Conservation (phyloP, 2,888 invertebrate species). For the Netelia melanura region DNA sequence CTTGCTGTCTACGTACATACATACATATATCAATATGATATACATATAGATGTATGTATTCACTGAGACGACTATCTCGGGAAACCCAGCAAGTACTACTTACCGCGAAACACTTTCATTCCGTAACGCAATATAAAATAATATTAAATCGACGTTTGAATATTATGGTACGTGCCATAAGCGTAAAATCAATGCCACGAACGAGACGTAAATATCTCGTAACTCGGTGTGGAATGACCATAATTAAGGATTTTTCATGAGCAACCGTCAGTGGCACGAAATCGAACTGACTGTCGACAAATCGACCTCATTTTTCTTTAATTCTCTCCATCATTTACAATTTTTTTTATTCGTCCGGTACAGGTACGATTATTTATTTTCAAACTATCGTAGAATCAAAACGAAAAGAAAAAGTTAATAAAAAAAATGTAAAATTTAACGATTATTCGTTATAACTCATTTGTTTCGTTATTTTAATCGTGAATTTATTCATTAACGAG, state of each 20-base stretch:
- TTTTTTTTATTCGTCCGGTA: too few species aligned
- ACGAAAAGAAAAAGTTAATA: too few species aligned
- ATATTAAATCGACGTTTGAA: conserved; percentile 62
- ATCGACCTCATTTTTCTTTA: too few species aligned
- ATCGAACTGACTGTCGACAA: not conserved
- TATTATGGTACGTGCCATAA: conserved; percentile 35
- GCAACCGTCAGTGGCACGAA: not conserved
- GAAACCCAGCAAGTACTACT: conserved; percentile 53
- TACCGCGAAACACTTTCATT: conserved; percentile 56
- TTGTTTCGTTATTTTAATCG: not conserved
- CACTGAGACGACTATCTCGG: conserved; percentile 14
- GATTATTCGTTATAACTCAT: not conserved
- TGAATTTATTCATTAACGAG: conserved; percentile 29
- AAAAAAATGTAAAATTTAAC: too few species aligned
- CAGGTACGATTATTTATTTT: too few species aligned
- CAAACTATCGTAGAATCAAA: too few species aligned
- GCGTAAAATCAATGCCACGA: conserved; percentile 59
- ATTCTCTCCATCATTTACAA: too few species aligned
- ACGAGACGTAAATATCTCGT: conserved; percentile 59
- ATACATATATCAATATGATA: conserved; percentile 14
- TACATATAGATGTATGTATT: conserved; percentile 18
- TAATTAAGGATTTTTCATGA: conserved; percentile 40
- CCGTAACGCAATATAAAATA: conserved; percentile 56
- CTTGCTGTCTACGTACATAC: conserved; percentile 34
- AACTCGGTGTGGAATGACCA: conserved; percentile 45